Base-by-base conservation (phyloP, 2,888 invertebrate species). In the Parnassius glacialis region DNA sequence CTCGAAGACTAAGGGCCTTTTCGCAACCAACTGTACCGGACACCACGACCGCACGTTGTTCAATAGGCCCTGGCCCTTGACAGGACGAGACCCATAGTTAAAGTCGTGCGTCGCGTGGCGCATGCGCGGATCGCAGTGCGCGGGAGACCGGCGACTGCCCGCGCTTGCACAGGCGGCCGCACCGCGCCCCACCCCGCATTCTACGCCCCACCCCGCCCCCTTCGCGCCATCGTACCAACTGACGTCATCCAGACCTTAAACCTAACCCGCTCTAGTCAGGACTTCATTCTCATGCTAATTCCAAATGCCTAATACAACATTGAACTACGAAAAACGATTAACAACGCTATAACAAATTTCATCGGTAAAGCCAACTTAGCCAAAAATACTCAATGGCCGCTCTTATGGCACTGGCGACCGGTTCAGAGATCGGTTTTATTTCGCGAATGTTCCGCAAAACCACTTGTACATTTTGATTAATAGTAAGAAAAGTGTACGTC, bases 341-440 rank as follows among this genome's bases (percentile, higher is more conserved):
- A 43, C 41, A 25, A 20, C n/a, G n/a, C 11, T 5, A 34, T 34
- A 45, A 44, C 57, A 1, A 9, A 13, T 48, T 48, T 48, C n/a
- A 42, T 20, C 5, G 25, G 72, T 73, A 78, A 78, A 80, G 81
- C 82, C 80, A 87, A 87, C 79, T 88, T 87, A 87, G 87, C 86
- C 86, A 88, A 89, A 88, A 83, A 84, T 83, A 79, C 76, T 79
- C 83, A 78, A 86, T 86, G 86, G 85, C 83, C 78, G 83, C 78
- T 68, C 66, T 65, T 60, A 67, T 66, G 52, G 55, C 62, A 55
- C 62, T 53, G 45, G 7, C 13, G 79, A 85, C 87, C 84, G 86
- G 87, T 87, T 85, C 80, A 69, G 68, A 74, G 73, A 71, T 74
- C 71, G 75, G 67, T 63, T 68, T 74, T 72, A 79, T 81, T 85